Evolutionary conservation across 2,113 vertebrate species (phyloP), one percentile per base, ranked within the genome.

Genomic region (Melanostigma gelatinosum): DNA sequence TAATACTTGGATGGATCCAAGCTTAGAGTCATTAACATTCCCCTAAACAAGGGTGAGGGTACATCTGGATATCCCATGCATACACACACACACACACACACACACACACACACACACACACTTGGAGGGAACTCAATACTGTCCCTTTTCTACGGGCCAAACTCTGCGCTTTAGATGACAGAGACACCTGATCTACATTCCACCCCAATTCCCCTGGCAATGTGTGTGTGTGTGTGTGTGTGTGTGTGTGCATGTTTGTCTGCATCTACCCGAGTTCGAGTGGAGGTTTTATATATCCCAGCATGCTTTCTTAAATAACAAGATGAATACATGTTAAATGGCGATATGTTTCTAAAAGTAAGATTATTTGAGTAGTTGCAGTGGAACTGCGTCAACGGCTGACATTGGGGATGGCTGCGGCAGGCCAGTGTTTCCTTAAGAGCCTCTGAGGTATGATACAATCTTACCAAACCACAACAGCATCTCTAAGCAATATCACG

Each of bases 181-280:
- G 78, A 72, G 86, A 89, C 90, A 94, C 88, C 86, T 70, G 92
- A 94, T 92, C 91, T 88, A 79, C 89, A 94, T 90, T 89, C 90
- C 90, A 87, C 20, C 64, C 75, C 57, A 85, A 75, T 78, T 93
- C 86, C 82, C 84, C 86, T 85, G 88, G 87, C 86, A 73, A 72
- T 87, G 81, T 77, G 68, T 80, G 76, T 67, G 62, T 52, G 36
- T 34, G 32, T 87, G 81, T 77, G 68, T 80, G 76, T 67, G 62
- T 52, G 36, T 34, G 32, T 34, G 34, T 34, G 34, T 34, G 68
- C 77, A 63, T 72, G 75, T 71, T 38, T 77, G 72, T 63, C 73
- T 83, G 68, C 73, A 62, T 80, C 27, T 36, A 65, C 38, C 69
- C 78, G 57, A 60, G 67, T 58, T 70, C 44, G 52, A 84, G 55